Evolutionary conservation across 1,140 invertebrate genomes (phyloP).

Genomic region (Hyphantria cunea): DNA sequence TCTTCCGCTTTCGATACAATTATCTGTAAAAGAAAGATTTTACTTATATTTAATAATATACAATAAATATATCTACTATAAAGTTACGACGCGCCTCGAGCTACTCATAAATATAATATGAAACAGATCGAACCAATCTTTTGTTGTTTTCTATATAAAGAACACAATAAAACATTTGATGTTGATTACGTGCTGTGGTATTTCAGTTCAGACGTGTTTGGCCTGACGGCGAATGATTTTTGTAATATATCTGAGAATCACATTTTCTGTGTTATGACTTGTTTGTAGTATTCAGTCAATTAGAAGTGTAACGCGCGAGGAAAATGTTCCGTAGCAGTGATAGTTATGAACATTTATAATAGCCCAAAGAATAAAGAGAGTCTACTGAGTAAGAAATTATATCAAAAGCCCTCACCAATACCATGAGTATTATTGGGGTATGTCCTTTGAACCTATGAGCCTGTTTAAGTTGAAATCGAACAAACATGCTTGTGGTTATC

Average conservation of each 20-base stretch:
- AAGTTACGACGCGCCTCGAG: constrained; percentile 7
- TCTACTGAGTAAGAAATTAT: too few species aligned
- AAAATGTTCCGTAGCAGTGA: not conserved
- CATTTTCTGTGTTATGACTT: constrained; percentile 44
- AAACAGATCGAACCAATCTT: constrained; percentile 20
- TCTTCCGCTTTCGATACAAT: not conserved
- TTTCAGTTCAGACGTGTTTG: constrained; percentile 6
- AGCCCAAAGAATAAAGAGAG: too few species aligned
- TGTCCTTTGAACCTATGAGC: too few species aligned
- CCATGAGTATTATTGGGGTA: too few species aligned
- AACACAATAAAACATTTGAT: constrained; percentile 24
- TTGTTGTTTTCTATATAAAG: constrained; percentile 13
- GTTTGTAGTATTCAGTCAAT: constrained; percentile 56
- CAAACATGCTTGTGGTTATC: too few species aligned
- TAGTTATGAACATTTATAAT: constrained; percentile 5
- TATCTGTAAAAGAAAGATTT: constrained; percentile 7
- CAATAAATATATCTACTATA: constrained; percentile 11
- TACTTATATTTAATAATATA: constrained; percentile 5
- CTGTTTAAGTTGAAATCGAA: too few species aligned
- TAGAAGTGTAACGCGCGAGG: constrained; percentile 1
- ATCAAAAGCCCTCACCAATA: too few species aligned
- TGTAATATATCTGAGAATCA: constrained; percentile 30
- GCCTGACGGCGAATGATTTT: constrained; percentile 13
- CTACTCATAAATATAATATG: constrained; percentile 17
- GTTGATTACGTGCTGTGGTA: constrained; percentile 8